Base-by-base conservation (phyloP, 2,888 invertebrate genomes). In the Myopa tessellatipennis region DNA sequence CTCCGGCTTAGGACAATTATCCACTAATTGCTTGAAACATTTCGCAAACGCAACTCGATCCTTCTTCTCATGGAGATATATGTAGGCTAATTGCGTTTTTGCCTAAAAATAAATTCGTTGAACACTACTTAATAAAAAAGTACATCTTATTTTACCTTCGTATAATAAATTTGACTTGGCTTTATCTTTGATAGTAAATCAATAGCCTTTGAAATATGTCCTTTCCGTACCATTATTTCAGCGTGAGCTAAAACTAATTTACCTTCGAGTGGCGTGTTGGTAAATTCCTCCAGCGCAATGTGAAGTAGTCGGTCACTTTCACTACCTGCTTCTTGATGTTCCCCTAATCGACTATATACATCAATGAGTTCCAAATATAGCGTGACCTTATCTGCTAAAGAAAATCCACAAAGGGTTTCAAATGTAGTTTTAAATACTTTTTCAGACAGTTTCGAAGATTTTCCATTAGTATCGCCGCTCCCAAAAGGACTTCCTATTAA, bases 301-400 rank as follows among this genome's bases (percentile, higher is more conserved):
- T 96, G 94, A 91, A 98, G 93, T 52, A 94, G 90, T 82, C 93
- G 92, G 2, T 93, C 92, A 16, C 98, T 97, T 86, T 98, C 97
- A 74, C 93, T 93, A 83, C 45, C 61, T 18, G 58, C 36, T 45
- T 58, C 69, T 45, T 60, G 4, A 36, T 40, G 14, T 85, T 94
- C 93, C 16, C 93, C 92, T 77, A 94, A 90, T 72, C 91, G 89
- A 80, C 93, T 91, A 86, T 96, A 93, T 26, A 94, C 92, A 82
- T 95, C 94, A 80, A 96, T 95, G 72, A 98, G 90, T 89, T 98
- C 97, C 81, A 98, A 90, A 89, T 94, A 98, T 79, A 98, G 91
- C 0, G 96, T 94, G 0, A 96, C 95, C 85, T 95, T 94, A 85
- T 98, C 98, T 3, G 93, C 91, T 34, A 92, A 89, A 77, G 92